Evolutionary conservation across 1,140 invertebrate genomes (phyloP).

Genomic region (Pseudomyrmex cubaensis): DNA sequence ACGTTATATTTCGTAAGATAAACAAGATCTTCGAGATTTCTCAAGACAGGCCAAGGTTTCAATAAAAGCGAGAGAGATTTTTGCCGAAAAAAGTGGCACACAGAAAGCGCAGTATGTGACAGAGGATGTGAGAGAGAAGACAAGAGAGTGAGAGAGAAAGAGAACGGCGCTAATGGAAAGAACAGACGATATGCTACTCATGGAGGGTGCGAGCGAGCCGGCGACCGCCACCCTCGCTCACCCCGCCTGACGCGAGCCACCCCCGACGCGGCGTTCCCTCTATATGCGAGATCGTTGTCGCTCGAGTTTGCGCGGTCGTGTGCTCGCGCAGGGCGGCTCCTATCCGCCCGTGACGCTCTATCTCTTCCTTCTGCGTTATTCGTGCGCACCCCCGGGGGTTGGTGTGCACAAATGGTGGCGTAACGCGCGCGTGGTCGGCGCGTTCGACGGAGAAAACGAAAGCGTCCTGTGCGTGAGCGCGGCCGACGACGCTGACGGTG

Average conservation of each 20-base stretch:
- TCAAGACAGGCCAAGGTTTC: constrained; percentile 10
- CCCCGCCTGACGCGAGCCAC: constrained; percentile 32
- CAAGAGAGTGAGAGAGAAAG: neutral
- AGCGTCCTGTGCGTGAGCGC: constrained; percentile 49
- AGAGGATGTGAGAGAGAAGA: neutral
- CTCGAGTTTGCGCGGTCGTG: constrained; percentile 79
- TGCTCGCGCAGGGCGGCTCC: constrained; percentile 78
- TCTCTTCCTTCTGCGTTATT: constrained; percentile 63
- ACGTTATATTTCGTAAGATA: too few species aligned
- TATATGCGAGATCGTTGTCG: constrained; percentile 76
- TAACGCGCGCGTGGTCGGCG: constrained; percentile 60
- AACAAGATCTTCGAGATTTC: too few species aligned
- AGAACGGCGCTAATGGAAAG: neutral
- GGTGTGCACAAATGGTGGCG: constrained; percentile 70
- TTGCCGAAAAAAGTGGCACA: neutral
- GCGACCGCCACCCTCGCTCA: neutral
- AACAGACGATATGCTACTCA: constrained; percentile 24
- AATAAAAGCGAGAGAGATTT: neutral
- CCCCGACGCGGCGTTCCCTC: constrained; percentile 47
- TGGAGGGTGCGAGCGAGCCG: constrained; percentile 29
- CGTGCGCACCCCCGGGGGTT: constrained; percentile 62
- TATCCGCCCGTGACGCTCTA: constrained; percentile 51
- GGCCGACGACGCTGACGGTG: constrained; percentile 32
- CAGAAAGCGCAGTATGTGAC: neutral
- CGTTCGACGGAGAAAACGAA: constrained; percentile 18